These are phyloP conservation scores for Nycticorax nycticorax DNA, from an alignment of 2,113 vertebrate genomes.

Conservation along the genomic window DNA sequence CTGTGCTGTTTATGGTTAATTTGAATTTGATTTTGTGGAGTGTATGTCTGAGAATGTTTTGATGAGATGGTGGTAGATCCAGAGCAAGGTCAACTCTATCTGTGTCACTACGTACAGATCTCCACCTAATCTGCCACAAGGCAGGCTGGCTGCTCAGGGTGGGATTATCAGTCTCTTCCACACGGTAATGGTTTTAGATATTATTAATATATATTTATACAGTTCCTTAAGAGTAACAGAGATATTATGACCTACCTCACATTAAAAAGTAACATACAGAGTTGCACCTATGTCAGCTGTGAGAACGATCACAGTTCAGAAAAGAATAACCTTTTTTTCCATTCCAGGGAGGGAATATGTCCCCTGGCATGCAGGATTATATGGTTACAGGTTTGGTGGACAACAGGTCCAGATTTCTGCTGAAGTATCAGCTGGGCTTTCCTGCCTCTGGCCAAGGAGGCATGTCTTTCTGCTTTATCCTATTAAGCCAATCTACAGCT, in stretches of 20 bases:
- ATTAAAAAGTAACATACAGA: neutral
- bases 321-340: neutral
- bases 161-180: neutral
- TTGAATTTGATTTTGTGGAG: neutral
- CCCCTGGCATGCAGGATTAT: neutral
- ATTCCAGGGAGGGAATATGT: neutral
- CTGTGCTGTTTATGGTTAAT: neutral
- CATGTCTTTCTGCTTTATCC: neutral
- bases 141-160: neutral
- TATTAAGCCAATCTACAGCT: neutral
- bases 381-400: neutral
- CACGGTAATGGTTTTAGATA: accelerated
- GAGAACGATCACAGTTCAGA: neutral
- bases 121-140: neutral
- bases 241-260: neutral
- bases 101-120: neutral
- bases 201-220: neutral
- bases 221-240: neutral
- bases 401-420: neutral
- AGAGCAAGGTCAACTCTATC: neutral
- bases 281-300: neutral
- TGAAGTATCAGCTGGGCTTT: neutral
- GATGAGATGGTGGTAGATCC: neutral
- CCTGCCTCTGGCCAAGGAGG: neutral
- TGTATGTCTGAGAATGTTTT: neutral